phyloP scores from a whole-genome alignment of 2,888 invertebrate genomes.

The Alviniconcha strummeri region DNA sequence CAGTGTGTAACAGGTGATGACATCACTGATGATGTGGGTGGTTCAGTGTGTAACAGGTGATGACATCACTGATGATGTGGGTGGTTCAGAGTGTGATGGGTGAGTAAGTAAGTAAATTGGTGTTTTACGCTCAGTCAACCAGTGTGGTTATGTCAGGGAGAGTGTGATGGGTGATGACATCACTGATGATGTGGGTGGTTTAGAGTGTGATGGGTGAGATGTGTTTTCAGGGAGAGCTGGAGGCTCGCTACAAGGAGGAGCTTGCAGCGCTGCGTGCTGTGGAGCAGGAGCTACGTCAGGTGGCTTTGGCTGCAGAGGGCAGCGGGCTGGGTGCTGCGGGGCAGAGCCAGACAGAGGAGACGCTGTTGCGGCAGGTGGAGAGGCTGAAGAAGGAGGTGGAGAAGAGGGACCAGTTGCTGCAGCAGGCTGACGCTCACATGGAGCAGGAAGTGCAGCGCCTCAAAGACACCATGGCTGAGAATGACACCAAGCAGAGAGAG shows the following conservation, averaged over 20 bases:
- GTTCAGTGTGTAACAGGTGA: too few relatives aligned
- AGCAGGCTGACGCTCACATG: constrained; percentile 55
- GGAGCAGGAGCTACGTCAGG: constrained; percentile 43
- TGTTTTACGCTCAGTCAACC: too few relatives aligned
- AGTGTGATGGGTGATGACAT: too few relatives aligned
- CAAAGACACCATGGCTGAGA: constrained; percentile 47
- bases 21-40: too few relatives aligned
- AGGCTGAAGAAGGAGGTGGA: constrained; percentile 47
- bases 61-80: too few relatives aligned
- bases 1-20: too few relatives aligned
- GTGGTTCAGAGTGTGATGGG: too few relatives aligned
- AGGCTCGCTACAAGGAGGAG: constrained; percentile 22
- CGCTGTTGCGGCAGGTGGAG: constrained; percentile 35
- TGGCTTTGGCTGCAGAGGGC: constrained; percentile 4
- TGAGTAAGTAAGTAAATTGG: too few relatives aligned
- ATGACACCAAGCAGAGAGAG: constrained; percentile 50
- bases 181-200: too few relatives aligned
- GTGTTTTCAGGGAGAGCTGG: constrained; percentile 20
- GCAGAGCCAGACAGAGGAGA: too few relatives aligned
- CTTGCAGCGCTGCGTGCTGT: constrained; percentile 21
- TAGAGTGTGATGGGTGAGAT: too few relatives aligned
- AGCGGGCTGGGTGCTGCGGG: constrained; percentile 1
- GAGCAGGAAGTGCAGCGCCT: constrained; percentile 55
- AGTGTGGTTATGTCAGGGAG: too few relatives aligned
- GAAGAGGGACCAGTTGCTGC: constrained; percentile 51